Evolutionary conservation across 2,113 vertebrate genomes (phyloP).

Genomic region (Azemiops feae): DNA sequence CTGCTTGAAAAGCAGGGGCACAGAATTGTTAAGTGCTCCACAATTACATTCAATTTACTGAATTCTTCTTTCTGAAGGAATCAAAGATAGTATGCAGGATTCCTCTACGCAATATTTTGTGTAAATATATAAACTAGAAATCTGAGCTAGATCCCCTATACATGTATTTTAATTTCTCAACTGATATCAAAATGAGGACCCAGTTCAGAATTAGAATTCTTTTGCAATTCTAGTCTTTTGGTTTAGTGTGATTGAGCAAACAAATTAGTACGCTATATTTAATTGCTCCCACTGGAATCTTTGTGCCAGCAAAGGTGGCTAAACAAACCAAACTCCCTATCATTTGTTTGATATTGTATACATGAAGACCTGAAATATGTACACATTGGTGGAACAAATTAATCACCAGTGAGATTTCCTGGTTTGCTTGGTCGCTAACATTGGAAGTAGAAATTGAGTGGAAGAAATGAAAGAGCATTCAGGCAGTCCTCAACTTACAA

Average conservation of each 20-base stretch:
- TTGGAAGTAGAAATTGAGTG: neutral
- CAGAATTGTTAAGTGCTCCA: constrained; percentile 20
- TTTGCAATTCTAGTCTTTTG: neutral
- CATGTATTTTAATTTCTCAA: constrained; percentile 9
- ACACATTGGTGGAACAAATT: neutral
- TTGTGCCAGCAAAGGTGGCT: neutral
- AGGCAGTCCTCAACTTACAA: neutral
- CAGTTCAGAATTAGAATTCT: neutral
- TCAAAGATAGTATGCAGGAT: neutral
- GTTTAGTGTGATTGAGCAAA: neutral
- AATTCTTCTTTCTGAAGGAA: constrained; percentile 26
- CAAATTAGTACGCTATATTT: neutral
- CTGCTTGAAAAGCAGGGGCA: constrained; percentile 28
- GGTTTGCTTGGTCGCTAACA: neutral
- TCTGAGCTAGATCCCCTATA: neutral
- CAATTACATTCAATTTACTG: constrained; percentile 31
- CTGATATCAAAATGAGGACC: neutral
- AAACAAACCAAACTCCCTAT: neutral
- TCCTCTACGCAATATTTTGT: neutral
- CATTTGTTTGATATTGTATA: neutral
- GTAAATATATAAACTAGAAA: constrained; percentile 11
- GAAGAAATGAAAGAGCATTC: neutral
- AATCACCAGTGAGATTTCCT: neutral
- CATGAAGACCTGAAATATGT: neutral
- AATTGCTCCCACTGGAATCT: neutral